Base-by-base conservation (phyloP, 2,797 vertebrate genomes). In the Diglossa cyanea region DNA sequence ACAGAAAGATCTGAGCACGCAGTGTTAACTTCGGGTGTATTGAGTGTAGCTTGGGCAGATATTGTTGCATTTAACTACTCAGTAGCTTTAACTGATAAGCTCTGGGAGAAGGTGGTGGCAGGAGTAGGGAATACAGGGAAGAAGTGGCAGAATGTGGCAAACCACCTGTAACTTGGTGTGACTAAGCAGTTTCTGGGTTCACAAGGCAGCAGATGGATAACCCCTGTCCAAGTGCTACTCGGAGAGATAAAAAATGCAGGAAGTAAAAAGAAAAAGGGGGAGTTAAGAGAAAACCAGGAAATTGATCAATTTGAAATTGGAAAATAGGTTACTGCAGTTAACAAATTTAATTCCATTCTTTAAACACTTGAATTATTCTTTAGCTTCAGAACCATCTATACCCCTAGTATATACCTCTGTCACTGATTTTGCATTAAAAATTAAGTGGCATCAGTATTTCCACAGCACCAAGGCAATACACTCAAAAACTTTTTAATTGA, bases 261-360 rank as follows among this genome's bases (percentile, higher is more conserved):
- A 65, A 63, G 28, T 45, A 26, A 70, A 51, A 73, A 45, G n/a
- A 9, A 33, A 85, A 68, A 87, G 33, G 35, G 53, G 48, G 26
- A 77, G 15, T 31, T 55, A 76, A 44, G 58, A 74, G 73, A 73
- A 95, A 90, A 95, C 30, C 26, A 63, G 50, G 48, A 90, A 67
- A 53, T 1, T n/a, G 13, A 47, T 75, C 70, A 44, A 48, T 42
- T 60, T 57, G 61, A 66, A 80, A 45, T 40, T 72, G 50, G 40
- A 31, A 39, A 71, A 37, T 17, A 44, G 13, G 28, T 68, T 28
- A 58, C 39, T 57, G 21, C 16, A 68, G 47, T 51, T 88, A 62
- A 65, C 7, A 84, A 80, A 48, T 82, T 40, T 25, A 40, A 45
- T 88, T 84, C 31, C 3, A 26, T 61, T 72, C 54, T 45, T 80